Base-by-base conservation (phyloP, 2,888 invertebrate species). In the Agonopterix arenella region DNA sequence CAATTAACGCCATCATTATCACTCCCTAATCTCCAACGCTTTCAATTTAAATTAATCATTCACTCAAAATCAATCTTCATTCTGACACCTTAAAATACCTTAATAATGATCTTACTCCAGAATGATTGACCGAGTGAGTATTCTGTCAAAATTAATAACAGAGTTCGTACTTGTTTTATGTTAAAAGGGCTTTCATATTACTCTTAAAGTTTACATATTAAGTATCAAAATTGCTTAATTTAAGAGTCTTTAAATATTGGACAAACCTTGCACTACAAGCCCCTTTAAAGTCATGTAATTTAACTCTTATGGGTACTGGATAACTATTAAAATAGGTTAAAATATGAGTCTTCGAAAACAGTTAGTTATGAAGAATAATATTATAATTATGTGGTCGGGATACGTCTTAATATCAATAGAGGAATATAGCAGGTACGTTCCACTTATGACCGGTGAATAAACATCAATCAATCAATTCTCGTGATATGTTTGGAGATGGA, bases 381-480 rank as follows among this genome's bases (percentile, higher is more conserved):
- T 74, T 73, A 73, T 76, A 77, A 80, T 77, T 73, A 70, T 59
- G 62, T 28, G 28, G 28, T 28, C 28, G 28, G 28, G 28, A 61
- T 62, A 70, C 70, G 67, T 81, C 80, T 82, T 79, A 79, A 84
- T 84, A 82, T 81, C 80, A 82, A 80, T 84, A 76, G 74, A 70
- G 62, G 65, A 74, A 71, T 71, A 69, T 64, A 60, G 51, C 74
- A 73, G 76, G 74, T 73, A 71, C 70, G 60, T 60, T 58, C 68
- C 71, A 66, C 76, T 76, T 76, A 80, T 74, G 80, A 73, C 58
- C 68, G 62, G 60, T 73, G 78, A 82, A 76, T 78, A 82, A 84
- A 86, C 83, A 86, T 75, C 83, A 70, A 88, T 89, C 88, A 83
- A 86, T 86, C 86, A 85, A 72, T 70, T 56, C 54, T 49, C 50